These are phyloP conservation scores for Podarcis muralis DNA, from an alignment of 2,113 vertebrate species.

Conservation along the genomic window DNA sequence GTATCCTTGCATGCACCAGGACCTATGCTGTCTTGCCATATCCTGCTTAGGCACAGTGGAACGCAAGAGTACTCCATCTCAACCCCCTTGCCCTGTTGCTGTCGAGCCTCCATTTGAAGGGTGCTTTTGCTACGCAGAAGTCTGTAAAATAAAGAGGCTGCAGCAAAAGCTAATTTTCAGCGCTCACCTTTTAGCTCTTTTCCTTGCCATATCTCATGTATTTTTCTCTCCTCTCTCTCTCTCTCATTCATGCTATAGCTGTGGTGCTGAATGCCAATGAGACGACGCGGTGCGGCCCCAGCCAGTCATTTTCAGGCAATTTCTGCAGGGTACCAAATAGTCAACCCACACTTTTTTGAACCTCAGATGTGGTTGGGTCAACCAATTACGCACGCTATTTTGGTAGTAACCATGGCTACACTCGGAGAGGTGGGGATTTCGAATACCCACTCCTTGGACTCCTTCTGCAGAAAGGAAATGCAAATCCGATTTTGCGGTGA, in stretches of 20 bases:
- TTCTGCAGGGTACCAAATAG: constrained; percentile 38
- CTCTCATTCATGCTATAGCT: constrained; percentile 24
- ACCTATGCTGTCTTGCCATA: not conserved
- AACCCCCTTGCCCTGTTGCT: too few species aligned
- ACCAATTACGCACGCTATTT: constrained; percentile 11
- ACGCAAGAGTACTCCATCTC: not conserved
- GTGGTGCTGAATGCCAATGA: constrained; percentile 34
- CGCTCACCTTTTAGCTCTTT: constrained; percentile 3
- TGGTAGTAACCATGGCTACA: constrained; percentile 34
- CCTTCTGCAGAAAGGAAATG: constrained; percentile 33
- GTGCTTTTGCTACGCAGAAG: constrained; percentile 9
- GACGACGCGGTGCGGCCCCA: not conserved
- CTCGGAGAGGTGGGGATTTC: constrained; percentile 18
- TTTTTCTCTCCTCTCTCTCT: constrained; percentile 24
- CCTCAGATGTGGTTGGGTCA: not conserved
- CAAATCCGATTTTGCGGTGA: constrained; percentile 42
- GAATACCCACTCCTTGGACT: constrained; percentile 18
- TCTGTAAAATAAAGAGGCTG: not conserved
- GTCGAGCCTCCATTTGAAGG: not conserved
- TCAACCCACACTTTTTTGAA: not conserved
- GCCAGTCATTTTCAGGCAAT: not conserved
- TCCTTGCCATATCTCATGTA: constrained; percentile 2
- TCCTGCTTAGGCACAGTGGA: not conserved
- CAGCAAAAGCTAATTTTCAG: constrained; percentile 10
- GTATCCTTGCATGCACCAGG: not conserved